Evolutionary conservation across 2,888 invertebrate genomes (phyloP).

Genomic region (Ametastegia equiseti): DNA sequence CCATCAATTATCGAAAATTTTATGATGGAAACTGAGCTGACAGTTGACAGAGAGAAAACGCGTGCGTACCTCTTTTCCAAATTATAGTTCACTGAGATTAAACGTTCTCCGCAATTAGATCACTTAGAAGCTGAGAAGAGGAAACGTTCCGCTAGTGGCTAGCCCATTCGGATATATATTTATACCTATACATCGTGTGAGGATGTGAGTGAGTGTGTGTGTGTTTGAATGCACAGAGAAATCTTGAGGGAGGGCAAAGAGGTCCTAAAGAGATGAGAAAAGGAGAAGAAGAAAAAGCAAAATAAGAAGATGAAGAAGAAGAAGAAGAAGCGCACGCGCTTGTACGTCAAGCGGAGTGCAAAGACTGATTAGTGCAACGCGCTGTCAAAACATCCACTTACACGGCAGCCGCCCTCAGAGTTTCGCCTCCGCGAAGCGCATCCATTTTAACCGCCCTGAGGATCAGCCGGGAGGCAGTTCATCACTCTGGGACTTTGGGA

Average conservation of each 20-base stretch:
- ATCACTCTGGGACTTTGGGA: slow-evolving; percentile 63
- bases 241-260: background rate
- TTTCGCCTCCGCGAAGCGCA: slow-evolving; percentile 51
- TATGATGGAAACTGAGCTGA: too few species aligned
- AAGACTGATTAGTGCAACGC: slow-evolving; percentile 72
- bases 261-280: slow-evolving; percentile 1
- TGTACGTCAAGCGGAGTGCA: slow-evolving; percentile 66
- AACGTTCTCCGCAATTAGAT: slow-evolving; percentile 37
- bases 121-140: slow-evolving; percentile 14
- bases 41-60: background rate
- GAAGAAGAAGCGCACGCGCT: slow-evolving; percentile 44
- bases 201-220: background rate
- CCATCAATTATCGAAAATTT: too few species aligned
- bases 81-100: slow-evolving; percentile 29
- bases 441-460: slow-evolving; percentile 66
- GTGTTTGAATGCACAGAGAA: background rate
- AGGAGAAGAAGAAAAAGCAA: too few species aligned
- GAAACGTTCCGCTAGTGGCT: background rate
- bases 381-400: slow-evolving; percentile 70
- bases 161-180: background rate
- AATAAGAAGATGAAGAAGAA: too few species aligned
- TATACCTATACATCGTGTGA: background rate
- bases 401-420: slow-evolving; percentile 42
- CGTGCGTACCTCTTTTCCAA: background rate
- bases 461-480: slow-evolving; percentile 66